phyloP scores from a whole-genome alignment of 2,888 invertebrate genomes.

The Metacarcinus magister region DNA sequence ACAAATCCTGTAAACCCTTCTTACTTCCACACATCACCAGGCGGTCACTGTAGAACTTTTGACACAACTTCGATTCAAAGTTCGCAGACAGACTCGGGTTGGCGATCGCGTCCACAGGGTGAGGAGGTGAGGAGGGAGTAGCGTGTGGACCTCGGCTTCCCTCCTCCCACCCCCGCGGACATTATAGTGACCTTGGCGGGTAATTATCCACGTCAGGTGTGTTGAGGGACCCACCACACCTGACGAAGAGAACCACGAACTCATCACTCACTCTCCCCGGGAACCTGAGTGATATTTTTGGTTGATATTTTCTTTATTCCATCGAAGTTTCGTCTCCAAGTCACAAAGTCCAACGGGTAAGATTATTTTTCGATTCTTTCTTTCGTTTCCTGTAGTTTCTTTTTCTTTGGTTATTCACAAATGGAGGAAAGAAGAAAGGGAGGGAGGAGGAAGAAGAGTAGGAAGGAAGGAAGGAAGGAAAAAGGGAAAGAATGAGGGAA shows the following conservation, averaged over 20 bases:
- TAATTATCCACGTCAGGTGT: not conserved
- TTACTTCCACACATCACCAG: not conserved
- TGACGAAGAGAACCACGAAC: not conserved
- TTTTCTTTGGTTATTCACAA: not conserved
- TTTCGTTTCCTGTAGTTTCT: not conserved
- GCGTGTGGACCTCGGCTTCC: not conserved
- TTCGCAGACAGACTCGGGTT: not conserved
- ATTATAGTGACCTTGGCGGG: constrained; percentile 8
- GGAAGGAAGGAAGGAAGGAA: not conserved
- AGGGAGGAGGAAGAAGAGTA: not conserved
- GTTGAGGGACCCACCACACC: not conserved
- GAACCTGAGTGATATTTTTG: not conserved
- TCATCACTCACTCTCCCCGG: not conserved
- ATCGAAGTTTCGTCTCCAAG: not conserved
- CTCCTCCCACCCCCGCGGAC: not conserved
- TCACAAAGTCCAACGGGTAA: not conserved
- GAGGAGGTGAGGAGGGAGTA: constrained; percentile 13
- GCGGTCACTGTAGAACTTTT: not conserved
- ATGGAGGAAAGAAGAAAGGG: not conserved
- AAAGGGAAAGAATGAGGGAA: not conserved
- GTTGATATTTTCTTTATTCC: not conserved
- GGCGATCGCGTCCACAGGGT: not conserved
- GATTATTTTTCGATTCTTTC: not conserved
- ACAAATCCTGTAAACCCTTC: not conserved
- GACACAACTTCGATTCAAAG: not conserved